phyloP scores from a whole-genome alignment of 2,888 invertebrate genomes.

The Julus scandinavius region DNA sequence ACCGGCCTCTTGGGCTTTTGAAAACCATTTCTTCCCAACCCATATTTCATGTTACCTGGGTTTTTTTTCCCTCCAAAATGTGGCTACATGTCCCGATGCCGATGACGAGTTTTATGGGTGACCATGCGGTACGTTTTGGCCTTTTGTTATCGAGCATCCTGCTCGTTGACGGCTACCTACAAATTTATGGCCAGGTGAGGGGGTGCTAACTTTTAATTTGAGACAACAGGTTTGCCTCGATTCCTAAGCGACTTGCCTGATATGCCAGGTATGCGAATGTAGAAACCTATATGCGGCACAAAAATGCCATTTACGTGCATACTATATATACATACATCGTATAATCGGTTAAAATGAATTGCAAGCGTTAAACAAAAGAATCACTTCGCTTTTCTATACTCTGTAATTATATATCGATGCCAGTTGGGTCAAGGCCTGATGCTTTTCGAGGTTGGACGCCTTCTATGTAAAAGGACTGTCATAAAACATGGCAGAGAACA shows the following conservation, averaged over 20 bases:
- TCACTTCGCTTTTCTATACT: neutral
- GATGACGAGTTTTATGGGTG: slow-evolving; percentile 29
- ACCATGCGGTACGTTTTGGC: slow-evolving; percentile 2
- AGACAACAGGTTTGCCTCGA: slow-evolving; percentile 49
- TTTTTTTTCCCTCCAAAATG: neutral
- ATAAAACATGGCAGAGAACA: neutral
- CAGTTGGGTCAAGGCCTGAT: neutral
- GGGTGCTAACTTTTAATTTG: slow-evolving; percentile 50
- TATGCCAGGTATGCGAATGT: neutral
- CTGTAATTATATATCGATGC: neutral
- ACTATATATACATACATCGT: neutral
- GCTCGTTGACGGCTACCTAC: slow-evolving; percentile 44
- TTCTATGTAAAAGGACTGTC: neutral
- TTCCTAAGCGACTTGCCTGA: neutral
- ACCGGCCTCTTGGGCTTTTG: neutral
- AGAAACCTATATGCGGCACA: neutral
- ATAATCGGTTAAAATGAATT: neutral
- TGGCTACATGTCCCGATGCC: neutral
- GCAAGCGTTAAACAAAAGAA: neutral
- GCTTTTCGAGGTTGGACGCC: neutral
- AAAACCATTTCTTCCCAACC: neutral
- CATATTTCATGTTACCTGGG: neutral
- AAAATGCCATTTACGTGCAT: neutral
- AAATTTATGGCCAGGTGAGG: slow-evolving; percentile 51
- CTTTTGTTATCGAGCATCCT: slow-evolving; percentile 46